phyloP scores from a whole-genome alignment of 2,113 vertebrate species.

The Micronycteris hirsuta region DNA sequence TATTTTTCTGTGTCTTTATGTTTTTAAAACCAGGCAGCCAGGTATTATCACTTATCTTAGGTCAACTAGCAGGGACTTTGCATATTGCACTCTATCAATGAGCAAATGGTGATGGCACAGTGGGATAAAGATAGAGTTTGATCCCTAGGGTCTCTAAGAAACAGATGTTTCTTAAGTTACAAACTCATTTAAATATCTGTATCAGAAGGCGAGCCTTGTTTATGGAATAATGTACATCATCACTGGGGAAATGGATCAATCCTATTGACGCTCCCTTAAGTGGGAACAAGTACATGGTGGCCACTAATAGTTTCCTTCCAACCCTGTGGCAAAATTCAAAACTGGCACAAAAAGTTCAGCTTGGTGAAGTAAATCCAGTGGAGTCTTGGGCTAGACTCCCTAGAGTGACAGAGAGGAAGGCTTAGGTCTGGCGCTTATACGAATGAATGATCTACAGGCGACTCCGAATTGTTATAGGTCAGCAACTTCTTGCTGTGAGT shows the following conservation, averaged over 20 bases:
- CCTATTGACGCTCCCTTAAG: background rate
- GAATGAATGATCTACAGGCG: background rate
- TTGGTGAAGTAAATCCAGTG: background rate
- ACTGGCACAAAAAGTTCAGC: background rate
- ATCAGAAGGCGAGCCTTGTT: background rate
- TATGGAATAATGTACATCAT: too few species aligned
- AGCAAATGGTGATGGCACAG: background rate
- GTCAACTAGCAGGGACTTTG: background rate
- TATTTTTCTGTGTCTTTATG: background rate
- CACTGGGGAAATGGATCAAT: background rate
- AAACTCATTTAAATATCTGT: background rate
- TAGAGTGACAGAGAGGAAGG: background rate
- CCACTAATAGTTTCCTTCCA: background rate
- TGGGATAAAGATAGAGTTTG: background rate
- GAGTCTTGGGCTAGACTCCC: background rate
- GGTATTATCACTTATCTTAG: too few species aligned
- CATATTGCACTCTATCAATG: rapidly evolving
- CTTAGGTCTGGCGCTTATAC: rapidly evolving
- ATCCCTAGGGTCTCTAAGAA: background rate
- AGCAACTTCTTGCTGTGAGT: background rate
- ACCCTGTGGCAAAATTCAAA: background rate
- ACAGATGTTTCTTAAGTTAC: background rate
- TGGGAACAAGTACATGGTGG: too few species aligned
- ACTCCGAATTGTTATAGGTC: background rate
- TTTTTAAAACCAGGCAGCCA: background rate